Evolutionary conservation across 2,113 vertebrate species (phyloP).

Genomic region (Salvelinus namaycush): DNA sequence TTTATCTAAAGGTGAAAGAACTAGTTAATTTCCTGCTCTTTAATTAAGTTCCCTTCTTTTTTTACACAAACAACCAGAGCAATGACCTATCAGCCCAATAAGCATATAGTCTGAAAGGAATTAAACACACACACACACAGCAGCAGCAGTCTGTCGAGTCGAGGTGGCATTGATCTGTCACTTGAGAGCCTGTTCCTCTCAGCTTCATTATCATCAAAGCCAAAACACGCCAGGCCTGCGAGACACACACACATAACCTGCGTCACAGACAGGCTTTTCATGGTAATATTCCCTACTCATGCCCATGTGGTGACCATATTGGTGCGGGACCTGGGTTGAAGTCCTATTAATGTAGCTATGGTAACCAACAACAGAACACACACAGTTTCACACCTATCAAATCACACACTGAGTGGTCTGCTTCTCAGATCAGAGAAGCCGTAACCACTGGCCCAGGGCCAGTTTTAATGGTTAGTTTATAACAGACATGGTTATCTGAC

Average conservation of each 20-base stretch:
- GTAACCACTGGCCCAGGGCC: too few species aligned
- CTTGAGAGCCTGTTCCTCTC: slow-evolving; percentile 58
- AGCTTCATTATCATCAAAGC: slow-evolving; percentile 67
- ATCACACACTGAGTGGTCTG: slow-evolving; percentile 14
- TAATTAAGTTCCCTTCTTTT: slow-evolving; percentile 54
- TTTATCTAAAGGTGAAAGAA: slow-evolving; percentile 41
- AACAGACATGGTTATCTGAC: too few species aligned
- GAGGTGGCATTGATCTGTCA: slow-evolving; percentile 53
- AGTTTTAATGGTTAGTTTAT: too few species aligned
- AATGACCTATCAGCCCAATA: too few species aligned
- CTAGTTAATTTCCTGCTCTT: slow-evolving; percentile 45
- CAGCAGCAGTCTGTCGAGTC: slow-evolving; percentile 33
- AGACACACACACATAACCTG: slow-evolving; percentile 1
- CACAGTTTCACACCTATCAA: background rate
- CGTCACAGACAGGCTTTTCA: slow-evolving; percentile 42
- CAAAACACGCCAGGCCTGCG: slow-evolving; percentile 36
- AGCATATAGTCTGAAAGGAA: background rate
- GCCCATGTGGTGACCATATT: slow-evolving; percentile 22
- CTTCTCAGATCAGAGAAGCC: background rate
- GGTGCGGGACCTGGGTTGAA: slow-evolving; percentile 13
- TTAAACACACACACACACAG: slow-evolving; percentile 7
- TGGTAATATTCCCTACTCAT: slow-evolving; percentile 40
- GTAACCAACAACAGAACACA: slow-evolving; percentile 29
- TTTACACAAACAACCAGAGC: background rate
- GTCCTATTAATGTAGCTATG: slow-evolving; percentile 42